Base-by-base conservation (phyloP, 2,888 invertebrate genomes). In the Lasioglossum villosulum region DNA sequence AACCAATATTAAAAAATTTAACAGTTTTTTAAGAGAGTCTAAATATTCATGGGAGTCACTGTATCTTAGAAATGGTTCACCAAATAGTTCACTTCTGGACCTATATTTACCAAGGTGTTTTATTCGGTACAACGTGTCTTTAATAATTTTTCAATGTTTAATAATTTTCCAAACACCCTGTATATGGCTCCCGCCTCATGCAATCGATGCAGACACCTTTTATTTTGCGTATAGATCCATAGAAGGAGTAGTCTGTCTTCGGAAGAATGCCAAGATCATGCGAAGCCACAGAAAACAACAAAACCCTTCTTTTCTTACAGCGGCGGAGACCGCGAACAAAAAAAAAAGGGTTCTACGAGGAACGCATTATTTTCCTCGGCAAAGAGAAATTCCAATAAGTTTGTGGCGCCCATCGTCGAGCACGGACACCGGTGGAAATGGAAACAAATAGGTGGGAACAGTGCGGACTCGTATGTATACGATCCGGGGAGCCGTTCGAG, bases 371-470 rank as follows among this genome's bases (percentile, higher is more conserved):
- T 70, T 70, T n/a, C 37, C n/a, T 23, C 39, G n/a, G 37, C n/a
- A 2, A 63, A 39, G n/a, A 39, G 37, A 39, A 39, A 39, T 70
- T 70, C 70, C 39, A 39, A 70, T 70, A 39, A 39, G 39, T 39
- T 39, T 5, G 23, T 37, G 37, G 37, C 70, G 68, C 39, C n/a
- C n/a, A n/a, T 70, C 37, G 66, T 10, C 23, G 66, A 23, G 12
- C 23, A 70, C n/a, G 12, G 10, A 4, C 68, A 5, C n/a, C 19
- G 23, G 10, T 37, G 8, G 14, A 19, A 19, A 30, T n/a, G 27
- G 12, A 34, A 37, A 70, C n/a, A 59, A 72, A 77, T 14, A 16
- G 37, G 56, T 42, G 76, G 59, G 48, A 66, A 82, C 19, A 27
- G 39, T n/a, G 3, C 10, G 45, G 27, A 27, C 82, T 48, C n/a